Conservation (phyloP, 2,888 invertebrate species). For the Oxystoma pomonae region DNA sequence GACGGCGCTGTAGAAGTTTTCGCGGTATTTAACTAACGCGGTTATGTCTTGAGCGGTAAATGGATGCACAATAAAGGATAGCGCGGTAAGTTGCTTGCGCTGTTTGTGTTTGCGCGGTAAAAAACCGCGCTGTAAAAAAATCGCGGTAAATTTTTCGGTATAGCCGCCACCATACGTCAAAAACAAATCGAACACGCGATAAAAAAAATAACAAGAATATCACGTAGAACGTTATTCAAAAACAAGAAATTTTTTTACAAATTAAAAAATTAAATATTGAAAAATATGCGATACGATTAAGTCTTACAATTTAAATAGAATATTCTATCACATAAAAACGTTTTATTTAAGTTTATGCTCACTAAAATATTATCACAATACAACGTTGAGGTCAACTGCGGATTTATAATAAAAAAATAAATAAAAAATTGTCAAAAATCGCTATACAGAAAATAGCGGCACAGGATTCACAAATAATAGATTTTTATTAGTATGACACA, state of each 20-base stretch:
- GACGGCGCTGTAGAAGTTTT: too few relatives aligned
- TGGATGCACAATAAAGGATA: too few relatives aligned
- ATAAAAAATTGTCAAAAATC: slow-evolving; percentile 14
- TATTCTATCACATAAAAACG: slow-evolving; percentile 37
- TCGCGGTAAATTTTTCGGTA: too few relatives aligned
- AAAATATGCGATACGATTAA: slow-evolving; percentile 32
- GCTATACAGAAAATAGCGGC: slow-evolving; percentile 15
- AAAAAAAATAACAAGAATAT: not conserved
- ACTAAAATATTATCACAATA: slow-evolving; percentile 43
- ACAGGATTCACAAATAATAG: not conserved
- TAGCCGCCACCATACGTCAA: too few relatives aligned
- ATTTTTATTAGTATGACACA: not conserved
- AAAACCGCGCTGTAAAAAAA: too few relatives aligned
- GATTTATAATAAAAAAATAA: not conserved
- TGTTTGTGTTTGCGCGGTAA: too few relatives aligned
- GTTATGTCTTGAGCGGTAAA: too few relatives aligned
- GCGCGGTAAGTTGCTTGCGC: too few relatives aligned
- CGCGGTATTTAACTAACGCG: too few relatives aligned
- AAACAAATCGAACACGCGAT: not conserved
- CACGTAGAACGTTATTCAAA: not conserved
- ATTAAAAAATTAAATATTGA: not conserved
- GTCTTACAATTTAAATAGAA: slow-evolving; percentile 35
- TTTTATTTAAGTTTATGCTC: slow-evolving; percentile 40
- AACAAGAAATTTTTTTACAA: not conserved
- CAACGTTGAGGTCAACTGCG: slow-evolving; percentile 29